Base-by-base conservation (phyloP, 2,888 invertebrate species). In the Ornithoptera priamus region DNA sequence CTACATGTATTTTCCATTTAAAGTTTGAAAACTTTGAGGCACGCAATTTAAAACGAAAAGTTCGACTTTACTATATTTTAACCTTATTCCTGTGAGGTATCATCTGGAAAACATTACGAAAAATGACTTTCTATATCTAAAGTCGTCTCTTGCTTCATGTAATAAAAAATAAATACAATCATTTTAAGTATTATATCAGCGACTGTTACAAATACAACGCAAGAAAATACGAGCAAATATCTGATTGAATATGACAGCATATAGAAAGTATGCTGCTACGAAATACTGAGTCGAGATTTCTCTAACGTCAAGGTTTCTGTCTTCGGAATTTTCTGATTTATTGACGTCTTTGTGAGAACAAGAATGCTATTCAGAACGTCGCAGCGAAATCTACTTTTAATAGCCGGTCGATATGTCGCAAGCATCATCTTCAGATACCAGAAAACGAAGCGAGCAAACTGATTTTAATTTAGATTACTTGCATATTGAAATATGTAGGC, bases 1-100 rank as follows among this genome's bases (percentile, higher is more conserved):
- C 65, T 65, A 65, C 65, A 65, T 15, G 65, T 65, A 59, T 65
- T 65, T 65, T 65, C 65, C 65, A 65, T 65, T 65, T 59, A 59
- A 59, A 65, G 59, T 65, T 65, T 59, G 20, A 20, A 20, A 57
- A 57, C 57, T 57, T 57, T 17, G 1, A 59, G 24, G 59, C n/a
- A 24, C 59, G 30, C 24, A 59, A 46, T 57, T 65, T 65, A 59
- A 65, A 65, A 65, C 57, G 46, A 59, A 65, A 22, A 46, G 59
- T 39, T 46, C 18, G 24, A 30, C 59, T 10, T 30, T 17, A 22
- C 22, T 59, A 30, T 4, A 59, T 30, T 17, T 59, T 59, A 59
- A 10, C 22, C 24, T 56, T 56, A 18, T 56, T 56, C 0, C 46
- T 46, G 46, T 46, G 15, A 8, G 2, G 15, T 46, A 15, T 46